Evolutionary conservation across 2,888 invertebrate species (phyloP).

Genomic region (Campoplex nolae): DNA sequence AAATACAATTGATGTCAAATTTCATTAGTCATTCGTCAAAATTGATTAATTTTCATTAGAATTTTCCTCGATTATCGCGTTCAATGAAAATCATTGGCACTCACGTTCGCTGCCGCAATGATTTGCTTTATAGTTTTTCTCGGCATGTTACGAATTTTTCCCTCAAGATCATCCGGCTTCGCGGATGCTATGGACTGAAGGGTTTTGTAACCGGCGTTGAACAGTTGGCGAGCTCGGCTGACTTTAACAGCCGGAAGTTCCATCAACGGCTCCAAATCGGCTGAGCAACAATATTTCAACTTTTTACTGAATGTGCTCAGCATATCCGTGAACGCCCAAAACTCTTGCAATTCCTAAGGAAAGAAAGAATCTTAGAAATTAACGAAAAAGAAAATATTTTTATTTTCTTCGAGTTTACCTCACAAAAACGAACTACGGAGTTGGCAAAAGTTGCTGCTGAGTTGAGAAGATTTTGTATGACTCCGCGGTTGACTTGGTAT

Average conservation of each 20-base stretch:
- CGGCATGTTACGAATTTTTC: slow-evolving; percentile 90
- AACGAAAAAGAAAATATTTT: background rate
- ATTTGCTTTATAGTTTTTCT: slow-evolving; percentile 89
- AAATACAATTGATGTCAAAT: no score
- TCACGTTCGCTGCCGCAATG: slow-evolving; percentile 94
- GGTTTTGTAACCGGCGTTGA: slow-evolving; percentile 92
- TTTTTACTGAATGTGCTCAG: slow-evolving; percentile 90
- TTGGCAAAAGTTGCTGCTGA: slow-evolving; percentile 90
- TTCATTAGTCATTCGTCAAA: no score
- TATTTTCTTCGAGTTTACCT: slow-evolving; percentile 82
- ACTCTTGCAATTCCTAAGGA: slow-evolving; percentile 88
- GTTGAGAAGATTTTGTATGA: slow-evolving; percentile 91
- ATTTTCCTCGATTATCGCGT: background rate
- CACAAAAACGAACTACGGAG: slow-evolving; percentile 92
- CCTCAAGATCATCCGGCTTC: slow-evolving; percentile 87
- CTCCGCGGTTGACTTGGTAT: slow-evolving; percentile 91
- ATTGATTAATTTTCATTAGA: background rate
- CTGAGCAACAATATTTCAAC: slow-evolving; percentile 92
- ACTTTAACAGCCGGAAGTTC: slow-evolving; percentile 95
- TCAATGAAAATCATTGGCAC: slow-evolving; percentile 52
- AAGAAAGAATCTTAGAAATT: background rate
- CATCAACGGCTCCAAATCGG: slow-evolving; percentile 93
- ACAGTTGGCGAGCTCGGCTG: slow-evolving; percentile 94
- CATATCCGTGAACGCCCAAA: slow-evolving; percentile 93
- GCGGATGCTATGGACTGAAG: slow-evolving; percentile 92